These are phyloP conservation scores for Melinaea marsaeus DNA, from an alignment of 2,888 invertebrate genomes.

Conservation along the genomic window DNA sequence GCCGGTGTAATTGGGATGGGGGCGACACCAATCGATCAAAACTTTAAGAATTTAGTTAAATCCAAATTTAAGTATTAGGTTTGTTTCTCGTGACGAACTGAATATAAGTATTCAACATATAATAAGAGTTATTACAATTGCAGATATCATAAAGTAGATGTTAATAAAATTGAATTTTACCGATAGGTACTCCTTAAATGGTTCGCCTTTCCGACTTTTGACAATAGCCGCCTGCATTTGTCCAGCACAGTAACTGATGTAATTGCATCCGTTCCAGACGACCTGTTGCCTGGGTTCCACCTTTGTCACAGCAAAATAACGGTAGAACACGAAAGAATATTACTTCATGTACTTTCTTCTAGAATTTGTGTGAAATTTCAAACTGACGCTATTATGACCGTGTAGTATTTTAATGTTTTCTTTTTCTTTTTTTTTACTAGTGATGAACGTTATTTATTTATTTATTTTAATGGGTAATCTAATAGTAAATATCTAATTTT, in stretches of 20 bases:
- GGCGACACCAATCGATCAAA: slow-evolving; percentile 25
- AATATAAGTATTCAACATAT: too few relatives aligned
- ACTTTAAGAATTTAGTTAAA: neutral
- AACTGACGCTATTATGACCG: too few relatives aligned
- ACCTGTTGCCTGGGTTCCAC: slow-evolving; percentile 40
- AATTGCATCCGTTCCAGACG: slow-evolving; percentile 61
- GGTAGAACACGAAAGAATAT: slow-evolving; percentile 11
- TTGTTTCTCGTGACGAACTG: too few relatives aligned
- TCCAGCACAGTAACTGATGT: slow-evolving; percentile 38
- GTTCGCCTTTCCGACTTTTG: too few relatives aligned
- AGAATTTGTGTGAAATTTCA: too few relatives aligned
- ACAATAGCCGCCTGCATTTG: slow-evolving; percentile 17
- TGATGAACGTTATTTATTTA: too few relatives aligned
- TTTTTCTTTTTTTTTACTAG: too few relatives aligned
- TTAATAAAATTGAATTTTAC: neutral
- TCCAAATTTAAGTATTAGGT: neutral
- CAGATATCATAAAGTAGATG: slow-evolving; percentile 10
- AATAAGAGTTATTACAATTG: slow-evolving; percentile 7
- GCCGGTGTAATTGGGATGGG: slow-evolving; percentile 11
- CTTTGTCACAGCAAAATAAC: slow-evolving; percentile 35
- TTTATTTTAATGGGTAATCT: too few relatives aligned
- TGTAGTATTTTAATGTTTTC: too few relatives aligned
- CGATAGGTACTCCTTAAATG: too few relatives aligned
- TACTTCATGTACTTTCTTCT: neutral
- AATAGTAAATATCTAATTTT: too few relatives aligned